Evolutionary conservation across 2,888 invertebrate species (phyloP), one percentile per base, ranked within the genome.

Genomic region (Acleris holmiana): DNA sequence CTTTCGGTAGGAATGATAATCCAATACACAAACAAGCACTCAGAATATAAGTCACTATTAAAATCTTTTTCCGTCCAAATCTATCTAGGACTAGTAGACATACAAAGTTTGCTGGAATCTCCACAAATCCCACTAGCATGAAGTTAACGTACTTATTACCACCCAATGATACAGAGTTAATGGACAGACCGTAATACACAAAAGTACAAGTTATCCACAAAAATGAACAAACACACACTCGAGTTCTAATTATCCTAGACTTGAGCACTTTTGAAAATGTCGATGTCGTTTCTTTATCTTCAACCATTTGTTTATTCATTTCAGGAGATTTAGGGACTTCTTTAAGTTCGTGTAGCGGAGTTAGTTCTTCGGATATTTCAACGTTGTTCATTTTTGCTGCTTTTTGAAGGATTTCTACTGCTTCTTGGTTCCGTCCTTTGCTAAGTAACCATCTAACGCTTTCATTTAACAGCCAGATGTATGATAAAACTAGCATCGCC

Each of bases 161-260:
- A 47, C 95, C 94, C 60, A 97, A 84, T 0, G 95, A 93, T 2
- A 96, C 96, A 0, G 97, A 95, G 80, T 96, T 96, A 62, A 97
- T 93, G 0, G 96, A 96, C 15, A 97, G 83, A 0, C 97, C 97
- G 73, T 96, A 97, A 78, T 96, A 97, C 5, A 97, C 95, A 73
- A 97, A 95, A 0, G 96, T 95, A 79, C 96, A 96, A 0, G 96
- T 95, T 7, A 96, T 94, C 97, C 97, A 97, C 75, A 96, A 94
- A 74, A 96, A 94, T 8, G 95, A 95, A 71, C 96, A 96, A 61
- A 94, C 94, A 0, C 94, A 68, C 67, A 95, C 83, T 74, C 95
- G 89, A 40, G 90, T 83, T 25, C 93, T 83, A 50, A 95, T 91
- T 55, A 93, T 91, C 66, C 87, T 88, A 1, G 94, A 94, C 75